phyloP scores from a whole-genome alignment of 2,797 vertebrate species.

The Dallia pectoralis region DNA sequence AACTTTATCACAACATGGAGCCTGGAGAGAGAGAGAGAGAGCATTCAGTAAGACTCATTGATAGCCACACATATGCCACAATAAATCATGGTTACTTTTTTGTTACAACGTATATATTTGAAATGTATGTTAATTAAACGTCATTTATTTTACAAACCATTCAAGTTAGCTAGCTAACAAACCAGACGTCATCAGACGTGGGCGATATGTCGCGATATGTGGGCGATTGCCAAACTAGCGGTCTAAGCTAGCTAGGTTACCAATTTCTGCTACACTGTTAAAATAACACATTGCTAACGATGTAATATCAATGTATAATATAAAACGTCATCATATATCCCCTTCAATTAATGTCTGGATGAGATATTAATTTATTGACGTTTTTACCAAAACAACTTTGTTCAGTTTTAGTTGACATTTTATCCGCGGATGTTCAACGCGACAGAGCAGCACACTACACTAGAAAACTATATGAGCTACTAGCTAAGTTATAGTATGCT shows the following conservation, averaged over 20 bases:
- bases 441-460: too few species aligned
- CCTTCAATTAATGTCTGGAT: neutral
- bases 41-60: too few species aligned
- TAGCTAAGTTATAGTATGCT: neutral
- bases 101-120: too few species aligned
- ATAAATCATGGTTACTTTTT: too few species aligned
- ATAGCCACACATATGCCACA: too few species aligned
- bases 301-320: neutral
- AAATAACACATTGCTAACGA: neutral
- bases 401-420: neutral
- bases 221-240: too few species aligned
- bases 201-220: too few species aligned
- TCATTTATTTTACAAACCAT: too few species aligned
- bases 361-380: neutral
- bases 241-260: too few species aligned
- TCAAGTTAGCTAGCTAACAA: too few species aligned
- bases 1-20: slow-evolving; percentile 91
- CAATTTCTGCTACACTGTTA: neutral
- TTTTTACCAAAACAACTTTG: neutral
- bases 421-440: neutral
- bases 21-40: slow-evolving; percentile 62
- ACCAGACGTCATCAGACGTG: too few species aligned
- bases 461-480: neutral
- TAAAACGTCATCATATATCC: neutral
- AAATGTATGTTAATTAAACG: too few species aligned